phyloP scores from a whole-genome alignment of 2,888 invertebrate genomes.

The Stegana nigrithorax region DNA sequence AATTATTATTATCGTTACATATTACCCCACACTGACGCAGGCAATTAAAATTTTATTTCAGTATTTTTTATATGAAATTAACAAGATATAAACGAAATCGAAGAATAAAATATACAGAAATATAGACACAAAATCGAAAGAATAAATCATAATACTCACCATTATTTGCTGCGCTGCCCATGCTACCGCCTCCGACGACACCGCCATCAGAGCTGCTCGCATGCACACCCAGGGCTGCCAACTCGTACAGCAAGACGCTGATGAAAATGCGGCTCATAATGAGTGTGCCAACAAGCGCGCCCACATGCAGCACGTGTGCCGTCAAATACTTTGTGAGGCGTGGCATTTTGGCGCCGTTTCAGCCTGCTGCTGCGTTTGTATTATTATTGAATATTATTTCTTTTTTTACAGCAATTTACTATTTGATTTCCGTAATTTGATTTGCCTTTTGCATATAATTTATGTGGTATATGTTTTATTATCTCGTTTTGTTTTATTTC shows the following conservation, averaged over 20 bases:
- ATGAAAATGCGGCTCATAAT: conserved; percentile 21
- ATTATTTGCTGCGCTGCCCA: conserved; percentile 54
- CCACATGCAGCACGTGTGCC: conserved; percentile 16
- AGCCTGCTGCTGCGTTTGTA: no score
- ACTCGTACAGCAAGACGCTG: conserved; percentile 12
- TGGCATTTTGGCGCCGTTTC: not conserved
- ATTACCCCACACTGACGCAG: not conserved
- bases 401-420: not conserved
- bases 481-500: not conserved
- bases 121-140: not conserved
- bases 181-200: conserved; percentile 19
- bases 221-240: conserved; percentile 9
- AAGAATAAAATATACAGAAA: not conserved
- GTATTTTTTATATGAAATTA: no score
- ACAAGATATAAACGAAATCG: no score
- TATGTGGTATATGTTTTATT: not conserved
- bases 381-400: not conserved
- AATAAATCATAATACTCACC: conserved; percentile 50
- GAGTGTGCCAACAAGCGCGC: conserved; percentile 13
- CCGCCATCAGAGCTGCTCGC: conserved; percentile 18
- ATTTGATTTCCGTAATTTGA: conserved; percentile 12
- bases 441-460: no score
- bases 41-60: conserved; percentile 3
- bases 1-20: conserved; percentile 14
- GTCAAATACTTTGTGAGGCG: not conserved